Base-by-base conservation (phyloP, 2,113 vertebrate genomes). In the Monopterus albus region DNA sequence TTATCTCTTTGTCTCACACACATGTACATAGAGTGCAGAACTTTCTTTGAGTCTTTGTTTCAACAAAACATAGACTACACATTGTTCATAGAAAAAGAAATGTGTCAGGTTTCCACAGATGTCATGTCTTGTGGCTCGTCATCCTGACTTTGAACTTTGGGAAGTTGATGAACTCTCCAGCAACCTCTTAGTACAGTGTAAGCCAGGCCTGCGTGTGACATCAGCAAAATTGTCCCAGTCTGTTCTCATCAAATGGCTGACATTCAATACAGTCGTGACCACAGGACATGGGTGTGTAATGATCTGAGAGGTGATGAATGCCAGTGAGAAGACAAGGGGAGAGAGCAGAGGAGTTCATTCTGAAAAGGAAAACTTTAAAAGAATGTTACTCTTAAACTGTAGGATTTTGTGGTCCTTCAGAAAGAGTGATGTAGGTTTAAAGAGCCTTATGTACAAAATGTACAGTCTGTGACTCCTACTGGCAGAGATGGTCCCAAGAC, bases 151-250 rank as follows among this genome's bases (percentile, higher is more conserved):
- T 83, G 66, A 77, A 84, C 86, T 87, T 53, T 64, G 52, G 63
- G 62, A 82, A 79, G 76, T 75, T 81, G 71, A 84, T 68, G 57
- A 56, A 57, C 66, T 82, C 81, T 62, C n/a, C 43, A 53, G 71
- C 64, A 33, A 82, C 83, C 86, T 89, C 79, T 81, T 83, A 81
- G 67, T 90, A 73, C 87, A 66, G 75, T 47, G 60, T 72, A 82
- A 63, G 84, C 61, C 50, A 53, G 62, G 66, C 53, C 69, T 26
- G 72, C 23, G 23, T 72, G 77, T 84, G 72, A 88, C 83, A 87
- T 91, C 83, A 89, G 87, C 78, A 84, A 65, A 87, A 67, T 71
- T 91, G 90, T 89, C 89, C 60, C 49, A 49, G 79, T 53, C 63
- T 51, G 72, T 91, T 84, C 70, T 77, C 84, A 61, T 92, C 90